These are phyloP conservation scores for Cinclus cinclus DNA, from an alignment of 2,113 vertebrate species.

Conservation along the genomic window DNA sequence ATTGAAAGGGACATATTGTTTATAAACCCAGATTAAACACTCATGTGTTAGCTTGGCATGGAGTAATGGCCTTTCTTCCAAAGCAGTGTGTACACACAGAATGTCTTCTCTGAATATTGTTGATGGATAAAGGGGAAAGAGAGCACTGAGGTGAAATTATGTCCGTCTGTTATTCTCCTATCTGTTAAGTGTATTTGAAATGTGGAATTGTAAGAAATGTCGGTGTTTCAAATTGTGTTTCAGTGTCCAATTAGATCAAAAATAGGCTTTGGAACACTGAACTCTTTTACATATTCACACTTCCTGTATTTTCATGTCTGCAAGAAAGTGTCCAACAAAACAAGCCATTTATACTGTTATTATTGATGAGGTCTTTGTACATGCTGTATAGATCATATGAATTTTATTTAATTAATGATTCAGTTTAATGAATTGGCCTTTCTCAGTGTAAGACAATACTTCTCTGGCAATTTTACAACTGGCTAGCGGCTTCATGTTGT, in stretches of 20 bases:
- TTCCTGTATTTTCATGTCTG: neutral
- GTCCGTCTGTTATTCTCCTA: neutral
- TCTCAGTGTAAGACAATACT: neutral
- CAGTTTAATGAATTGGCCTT: neutral
- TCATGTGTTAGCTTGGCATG: rapidly evolving
- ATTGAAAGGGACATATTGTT: neutral
- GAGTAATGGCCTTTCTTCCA: neutral
- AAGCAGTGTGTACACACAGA: neutral
- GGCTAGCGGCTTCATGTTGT: neutral
- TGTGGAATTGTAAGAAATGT: neutral
- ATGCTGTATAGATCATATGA: neutral
- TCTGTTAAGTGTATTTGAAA: neutral
- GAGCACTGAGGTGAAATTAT: neutral
- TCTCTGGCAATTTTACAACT: neutral
- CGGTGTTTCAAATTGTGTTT: neutral
- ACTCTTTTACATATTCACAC: neutral
- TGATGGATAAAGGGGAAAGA: neutral
- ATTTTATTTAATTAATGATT: neutral
- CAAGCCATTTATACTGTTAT: neutral
- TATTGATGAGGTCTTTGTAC: neutral
- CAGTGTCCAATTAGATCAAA: neutral
- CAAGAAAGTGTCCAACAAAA: neutral
- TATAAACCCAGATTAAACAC: neutral
- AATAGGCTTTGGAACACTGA: neutral
- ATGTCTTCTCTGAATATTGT: neutral